Conservation (phyloP, 2,113 vertebrate genomes). For the Notiomystis cincta region DNA sequence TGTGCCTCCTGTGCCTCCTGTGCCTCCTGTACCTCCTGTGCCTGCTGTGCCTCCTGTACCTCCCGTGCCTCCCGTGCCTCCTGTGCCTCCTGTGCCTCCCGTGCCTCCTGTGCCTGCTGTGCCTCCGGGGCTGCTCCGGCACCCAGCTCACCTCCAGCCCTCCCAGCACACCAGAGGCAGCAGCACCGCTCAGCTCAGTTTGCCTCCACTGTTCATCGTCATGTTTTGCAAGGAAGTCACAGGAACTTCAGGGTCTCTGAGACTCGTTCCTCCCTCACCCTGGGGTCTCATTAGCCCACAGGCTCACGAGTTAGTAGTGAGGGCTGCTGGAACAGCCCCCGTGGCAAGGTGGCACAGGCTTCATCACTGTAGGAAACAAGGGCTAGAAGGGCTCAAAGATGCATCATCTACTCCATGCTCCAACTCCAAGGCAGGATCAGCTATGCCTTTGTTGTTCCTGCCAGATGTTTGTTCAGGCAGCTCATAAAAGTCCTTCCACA, state of each 20-base stretch:
- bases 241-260: background rate
- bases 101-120: no score
- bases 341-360: background rate
- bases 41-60: no score
- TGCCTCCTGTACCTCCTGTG: no score
- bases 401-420: background rate
- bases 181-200: background rate
- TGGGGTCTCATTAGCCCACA: background rate
- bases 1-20: no score
- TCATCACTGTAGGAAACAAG: background rate
- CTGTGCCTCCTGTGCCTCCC: no score
- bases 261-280: background rate
- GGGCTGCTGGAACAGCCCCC: background rate
- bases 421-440: background rate
- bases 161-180: background rate
- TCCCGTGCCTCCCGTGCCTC: no score
- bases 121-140: background rate
- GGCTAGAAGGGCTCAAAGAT: background rate
- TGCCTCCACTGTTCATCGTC: background rate
- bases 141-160: background rate
- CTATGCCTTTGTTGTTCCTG: background rate
- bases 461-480: background rate
- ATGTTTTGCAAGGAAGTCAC: background rate
- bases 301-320: background rate
- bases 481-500: background rate